Base-by-base conservation (phyloP, 1,140 invertebrate genomes). In the Micrasema minimum region DNA sequence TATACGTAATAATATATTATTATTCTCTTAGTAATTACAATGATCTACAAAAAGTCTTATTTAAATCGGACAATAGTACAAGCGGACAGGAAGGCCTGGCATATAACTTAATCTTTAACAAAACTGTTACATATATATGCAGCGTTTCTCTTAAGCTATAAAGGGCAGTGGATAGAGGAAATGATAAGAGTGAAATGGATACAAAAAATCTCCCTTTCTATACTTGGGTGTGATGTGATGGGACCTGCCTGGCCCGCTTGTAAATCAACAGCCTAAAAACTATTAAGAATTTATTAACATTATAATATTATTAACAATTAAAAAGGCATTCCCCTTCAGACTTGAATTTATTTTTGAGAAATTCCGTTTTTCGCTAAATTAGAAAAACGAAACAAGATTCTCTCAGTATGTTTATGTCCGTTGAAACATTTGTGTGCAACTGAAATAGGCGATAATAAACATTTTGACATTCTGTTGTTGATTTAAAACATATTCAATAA, bases 241-340 rank as follows among this genome's bases (percentile, higher is more conserved):
- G 16, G 51, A 67, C 48, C 37, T 53, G n/a, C 59, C 22, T 23
- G 22, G 64, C 37, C 50, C 48, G 59, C 62, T 65, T 72, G 69
- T 43, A 69, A 59, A 46, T 71, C 73, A 72, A 75, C 73, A 75
- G 72, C 69, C 72, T 72, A 75, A 61, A 26, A 16, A 64, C 74
- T 75, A 75, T 75, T 75, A 75, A 75, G 74, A 75, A 75, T 72
- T 70, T 66, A 68, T 70, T 72, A 72, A 75, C 64, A 75, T 75
- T 75, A 31, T 7, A 75, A 72, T 72, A 72, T 51, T 68, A 43
- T 75, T 75, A 75, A 75, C 74, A 72, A 75, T 75, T 75, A 75
- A 70, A 75, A 75, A 75, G 74, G 74, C 74, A 75, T 45, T 75
- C 74, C 74, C 74, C 70, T 67, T 75, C 74, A 75, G 74, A 75